phyloP scores from a whole-genome alignment of 2,113 vertebrate species.

The Lates calcarifer region DNA sequence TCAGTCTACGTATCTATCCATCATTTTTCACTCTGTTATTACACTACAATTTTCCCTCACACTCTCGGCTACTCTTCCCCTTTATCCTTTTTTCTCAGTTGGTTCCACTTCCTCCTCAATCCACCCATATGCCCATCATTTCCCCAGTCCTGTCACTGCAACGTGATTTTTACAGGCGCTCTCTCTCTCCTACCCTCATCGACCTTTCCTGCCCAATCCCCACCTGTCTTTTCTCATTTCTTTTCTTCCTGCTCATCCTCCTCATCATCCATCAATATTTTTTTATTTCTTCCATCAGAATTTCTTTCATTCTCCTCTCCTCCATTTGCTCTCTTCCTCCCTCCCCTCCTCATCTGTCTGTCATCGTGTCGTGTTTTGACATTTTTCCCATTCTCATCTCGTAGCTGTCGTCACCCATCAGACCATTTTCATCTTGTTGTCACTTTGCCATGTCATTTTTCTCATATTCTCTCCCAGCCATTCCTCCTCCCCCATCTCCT shows the following conservation, averaged over 20 bases:
- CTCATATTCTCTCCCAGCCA: conserved; percentile 40
- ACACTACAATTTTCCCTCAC: conserved; percentile 28
- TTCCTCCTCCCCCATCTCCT: not conserved
- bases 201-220: conserved; percentile 31
- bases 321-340: not conserved
- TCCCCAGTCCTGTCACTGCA: not conserved
- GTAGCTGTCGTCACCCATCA: conserved; percentile 58
- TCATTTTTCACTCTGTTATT: conserved; percentile 47
- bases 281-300: conserved; percentile 48
- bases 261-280: conserved; percentile 58
- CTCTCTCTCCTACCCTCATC: conserved; percentile 20
- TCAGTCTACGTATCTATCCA: conserved; percentile 32
- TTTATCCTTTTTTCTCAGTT: conserved; percentile 17
- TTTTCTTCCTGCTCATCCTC: conserved; percentile 20
- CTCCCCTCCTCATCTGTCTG: conserved; percentile 48
- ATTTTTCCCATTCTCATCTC: conserved; percentile 67
- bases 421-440: conserved; percentile 60
- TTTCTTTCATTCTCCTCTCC: conserved; percentile 6
- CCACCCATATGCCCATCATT: conserved; percentile 45
- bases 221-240: conserved; percentile 32
- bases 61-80: conserved; percentile 1
- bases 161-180: conserved; percentile 32
- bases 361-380: conserved; percentile 65
- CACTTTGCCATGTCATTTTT: conserved; percentile 54
- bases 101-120: conserved; percentile 44